Base-by-base conservation (phyloP, 2,888 invertebrate species). In the Octonoba sinensis region DNA sequence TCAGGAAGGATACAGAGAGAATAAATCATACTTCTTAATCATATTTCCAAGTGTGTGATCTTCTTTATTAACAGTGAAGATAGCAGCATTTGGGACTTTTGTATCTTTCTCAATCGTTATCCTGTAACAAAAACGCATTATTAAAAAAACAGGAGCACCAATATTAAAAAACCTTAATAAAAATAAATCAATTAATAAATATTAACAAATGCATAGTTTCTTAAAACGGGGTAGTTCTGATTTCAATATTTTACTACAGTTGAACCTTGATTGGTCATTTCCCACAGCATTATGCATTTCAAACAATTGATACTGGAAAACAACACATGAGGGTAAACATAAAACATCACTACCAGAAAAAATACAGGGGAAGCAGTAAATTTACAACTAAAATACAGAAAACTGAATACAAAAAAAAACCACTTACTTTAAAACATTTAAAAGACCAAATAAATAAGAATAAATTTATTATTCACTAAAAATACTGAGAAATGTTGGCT, bases 11-110 rank as follows among this genome's bases (percentile, higher is more conserved):
- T n/a, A 59, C 59, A 59, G 8, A 12, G 2, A 59, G 15, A n/a
- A 54, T n/a, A 12, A 44, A 62, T 91, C 93, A 91, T 91, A 98
- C 98, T 96, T 96, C 89, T 97, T 93, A 73, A 99, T 96, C 94
- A 99, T 95, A 89, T 99, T 99, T 87, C 99, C 99, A 36, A 99
- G 90, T 0, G 99, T 99, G 88, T 99, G 99, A 89, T 99, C 99
- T 90, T 99, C 99, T 89, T 99, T 99, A 88, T 99, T 98, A 20
- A 99, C 95, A 0, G 99, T 99, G 88, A 99, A 99, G 87, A 99
- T 95, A 1, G 97, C 97, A 0, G 99, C 99, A 91, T 99, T 99
- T 20, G 99, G 97, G 20, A 91, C 90, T 86, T 91, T 91, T 1
- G 91, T 90, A 87, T 99, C 99, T 88, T 97, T 94, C 90, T 99